Percentiles rank a stretch among this genome's conserved stretches.
Evolutionary conservation across 2,888 invertebrate species (phyloP).

Genomic region (Metacarcinus magister): DNA sequence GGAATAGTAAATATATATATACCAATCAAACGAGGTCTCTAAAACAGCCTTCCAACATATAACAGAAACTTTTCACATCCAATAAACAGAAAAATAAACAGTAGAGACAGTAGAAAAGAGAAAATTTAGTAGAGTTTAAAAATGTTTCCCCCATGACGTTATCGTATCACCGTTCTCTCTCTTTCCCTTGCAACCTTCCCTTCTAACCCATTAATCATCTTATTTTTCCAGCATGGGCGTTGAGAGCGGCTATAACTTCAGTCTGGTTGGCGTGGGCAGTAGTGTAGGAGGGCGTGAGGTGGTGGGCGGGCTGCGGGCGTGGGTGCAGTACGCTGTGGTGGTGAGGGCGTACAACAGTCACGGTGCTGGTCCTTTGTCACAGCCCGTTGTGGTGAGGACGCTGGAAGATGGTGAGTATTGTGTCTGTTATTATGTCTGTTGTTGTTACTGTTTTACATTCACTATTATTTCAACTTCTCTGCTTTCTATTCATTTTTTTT

Average conservation of each 20-base stretch:
- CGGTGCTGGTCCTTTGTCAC: conserved; percentile 68
- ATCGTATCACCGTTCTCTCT: neutral
- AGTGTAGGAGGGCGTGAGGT: conserved; percentile 87
- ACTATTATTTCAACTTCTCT: neutral
- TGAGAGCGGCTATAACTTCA: conserved; percentile 57
- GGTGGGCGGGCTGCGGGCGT: conserved; percentile 66
- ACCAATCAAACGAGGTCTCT: neutral
- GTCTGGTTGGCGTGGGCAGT: conserved; percentile 93
- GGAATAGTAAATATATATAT: neutral
- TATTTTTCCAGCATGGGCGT: conserved; percentile 61
- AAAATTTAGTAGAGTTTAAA: neutral
- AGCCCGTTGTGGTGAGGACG: conserved; percentile 68
- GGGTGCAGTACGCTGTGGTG: conserved; percentile 75
- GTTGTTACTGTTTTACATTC: neutral
- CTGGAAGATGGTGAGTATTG: conserved; percentile 74
- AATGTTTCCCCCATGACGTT: neutral
- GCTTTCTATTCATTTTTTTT: neutral
- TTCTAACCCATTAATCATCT: neutral
- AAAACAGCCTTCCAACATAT: no score
- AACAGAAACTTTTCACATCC: neutral
- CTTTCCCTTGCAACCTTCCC: neutral
- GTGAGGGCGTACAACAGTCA: conserved; percentile 73
- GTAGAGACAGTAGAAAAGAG: neutral
- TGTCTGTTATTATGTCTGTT: neutral
- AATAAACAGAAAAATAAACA: neutral